phyloP scores from a whole-genome alignment of 2,797 vertebrate species.

The Rhadinocentrus ornatus region DNA sequence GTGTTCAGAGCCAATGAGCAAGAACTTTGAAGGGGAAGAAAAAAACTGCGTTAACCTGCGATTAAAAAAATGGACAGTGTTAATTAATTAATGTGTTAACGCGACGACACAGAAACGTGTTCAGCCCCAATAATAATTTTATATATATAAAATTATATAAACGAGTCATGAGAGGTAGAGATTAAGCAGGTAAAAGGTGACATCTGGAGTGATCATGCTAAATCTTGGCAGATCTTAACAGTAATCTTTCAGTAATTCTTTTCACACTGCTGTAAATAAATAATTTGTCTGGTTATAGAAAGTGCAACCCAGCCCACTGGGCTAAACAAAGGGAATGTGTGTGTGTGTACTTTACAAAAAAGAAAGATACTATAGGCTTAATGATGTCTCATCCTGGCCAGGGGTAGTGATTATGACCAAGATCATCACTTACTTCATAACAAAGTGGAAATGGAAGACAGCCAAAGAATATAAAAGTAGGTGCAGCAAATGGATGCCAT shows the following conservation, averaged over 20 bases:
- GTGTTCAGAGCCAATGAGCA: too few relatives aligned
- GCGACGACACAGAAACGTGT: too few relatives aligned
- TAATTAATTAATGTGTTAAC: too few relatives aligned
- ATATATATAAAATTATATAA: too few relatives aligned
- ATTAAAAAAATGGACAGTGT: too few relatives aligned
- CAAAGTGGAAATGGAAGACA: constrained; percentile 54
- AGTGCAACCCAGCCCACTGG: constrained; percentile 10
- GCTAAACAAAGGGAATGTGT: constrained; percentile 22
- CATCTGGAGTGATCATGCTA: background rate
- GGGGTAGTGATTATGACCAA: constrained; percentile 42
- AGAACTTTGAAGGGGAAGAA: too few relatives aligned
- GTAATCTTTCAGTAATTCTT: constrained; percentile 27
- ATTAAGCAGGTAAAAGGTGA: constrained; percentile 12
- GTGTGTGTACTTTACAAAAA: constrained; percentile 17
- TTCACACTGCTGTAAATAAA: constrained; percentile 1
- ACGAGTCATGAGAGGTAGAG: constrained; percentile 1
- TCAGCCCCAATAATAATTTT: too few relatives aligned
- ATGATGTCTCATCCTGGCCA: constrained; percentile 39
- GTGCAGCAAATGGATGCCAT: constrained; percentile 44
- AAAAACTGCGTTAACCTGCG: too few relatives aligned
- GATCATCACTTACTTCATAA: constrained; percentile 57
- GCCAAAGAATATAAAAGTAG: constrained; percentile 47
- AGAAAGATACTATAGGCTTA: constrained; percentile 50
- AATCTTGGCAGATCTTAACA: constrained; percentile 15
- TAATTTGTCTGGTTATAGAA: constrained; percentile 29